Conservation (phyloP, 2,888 invertebrate species). For the Tachina grossa region DNA sequence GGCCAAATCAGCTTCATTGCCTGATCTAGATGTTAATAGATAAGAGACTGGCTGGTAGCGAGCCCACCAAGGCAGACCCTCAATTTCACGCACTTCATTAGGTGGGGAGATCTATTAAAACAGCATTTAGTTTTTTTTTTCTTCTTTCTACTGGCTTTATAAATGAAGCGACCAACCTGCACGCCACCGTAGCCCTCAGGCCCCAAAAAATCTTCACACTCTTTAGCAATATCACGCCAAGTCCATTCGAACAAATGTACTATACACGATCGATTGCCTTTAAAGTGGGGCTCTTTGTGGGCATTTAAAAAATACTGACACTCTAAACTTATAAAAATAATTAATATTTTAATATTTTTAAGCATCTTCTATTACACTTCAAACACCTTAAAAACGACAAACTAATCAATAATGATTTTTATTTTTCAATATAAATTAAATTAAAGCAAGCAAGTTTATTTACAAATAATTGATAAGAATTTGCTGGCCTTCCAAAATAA, state of each 20-base stretch:
- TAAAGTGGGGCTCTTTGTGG: conserved; percentile 74
- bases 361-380: background rate
- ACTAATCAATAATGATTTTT: conserved; percentile 15
- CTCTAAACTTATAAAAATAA: background rate
- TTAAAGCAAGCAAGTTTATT: background rate
- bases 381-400: conserved; percentile 1
- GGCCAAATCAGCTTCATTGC: conserved; percentile 81
- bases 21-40: conserved; percentile 88
- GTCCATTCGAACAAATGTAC: conserved; percentile 92
- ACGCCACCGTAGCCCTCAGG: conserved; percentile 89
- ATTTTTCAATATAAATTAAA: background rate
- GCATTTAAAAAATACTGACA: background rate
- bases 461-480: conserved; percentile 33
- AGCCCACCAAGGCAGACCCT: conserved; percentile 91
- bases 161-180: conserved; percentile 83
- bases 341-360: background rate
- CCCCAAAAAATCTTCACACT: conserved; percentile 89
- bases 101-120: conserved; percentile 85
- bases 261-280: conserved; percentile 85
- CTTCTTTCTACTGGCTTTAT: background rate
- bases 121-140: background rate
- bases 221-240: conserved; percentile 89
- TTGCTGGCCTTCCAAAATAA: background rate
- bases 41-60: conserved; percentile 93
- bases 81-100: conserved; percentile 86